phyloP scores from a whole-genome alignment of 2,888 invertebrate species.

The Hyppa rectilinea region DNA sequence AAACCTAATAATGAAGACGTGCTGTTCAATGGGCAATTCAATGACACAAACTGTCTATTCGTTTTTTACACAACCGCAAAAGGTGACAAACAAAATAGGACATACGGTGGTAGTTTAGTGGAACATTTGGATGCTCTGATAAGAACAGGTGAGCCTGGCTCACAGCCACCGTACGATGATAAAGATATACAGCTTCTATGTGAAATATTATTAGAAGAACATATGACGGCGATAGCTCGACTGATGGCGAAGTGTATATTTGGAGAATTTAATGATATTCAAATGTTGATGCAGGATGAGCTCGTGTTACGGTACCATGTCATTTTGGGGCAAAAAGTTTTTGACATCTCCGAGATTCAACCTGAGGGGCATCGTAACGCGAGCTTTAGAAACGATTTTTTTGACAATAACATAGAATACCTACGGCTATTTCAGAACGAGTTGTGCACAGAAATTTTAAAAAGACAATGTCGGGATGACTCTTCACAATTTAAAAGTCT shows the following conservation, averaged over 20 bases:
- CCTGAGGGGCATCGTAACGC: conserved; percentile 25
- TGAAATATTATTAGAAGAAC: conserved; percentile 23
- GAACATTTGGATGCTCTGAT: conserved; percentile 38
- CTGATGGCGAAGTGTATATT: conserved; percentile 23
- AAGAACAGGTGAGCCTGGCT: conserved; percentile 40
- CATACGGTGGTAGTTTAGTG: neutral
- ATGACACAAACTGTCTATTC: conserved; percentile 39
- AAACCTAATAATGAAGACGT: conserved; percentile 7
- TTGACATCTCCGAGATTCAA: conserved; percentile 35
- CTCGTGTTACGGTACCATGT: conserved; percentile 45
- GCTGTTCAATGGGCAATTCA: conserved; percentile 26
- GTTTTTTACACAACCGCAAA: conserved; percentile 55
- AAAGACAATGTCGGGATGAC: too few species aligned
- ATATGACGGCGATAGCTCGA: conserved; percentile 28
- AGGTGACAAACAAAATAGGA: conserved; percentile 7
- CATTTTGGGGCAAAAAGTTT: conserved; percentile 34
- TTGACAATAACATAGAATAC: neutral
- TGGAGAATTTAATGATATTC: conserved; percentile 1
- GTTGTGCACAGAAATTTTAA: conserved; percentile 28
- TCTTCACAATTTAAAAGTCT: too few species aligned
- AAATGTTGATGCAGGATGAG: conserved; percentile 43
- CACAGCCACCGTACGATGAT: conserved; percentile 4
- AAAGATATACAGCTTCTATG: conserved; percentile 32
- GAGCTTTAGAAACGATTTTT: conserved; percentile 31
- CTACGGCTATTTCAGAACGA: conserved; percentile 29